Evolutionary conservation across 2,113 vertebrate species (phyloP).

Genomic region (Loxodonta africana): DNA sequence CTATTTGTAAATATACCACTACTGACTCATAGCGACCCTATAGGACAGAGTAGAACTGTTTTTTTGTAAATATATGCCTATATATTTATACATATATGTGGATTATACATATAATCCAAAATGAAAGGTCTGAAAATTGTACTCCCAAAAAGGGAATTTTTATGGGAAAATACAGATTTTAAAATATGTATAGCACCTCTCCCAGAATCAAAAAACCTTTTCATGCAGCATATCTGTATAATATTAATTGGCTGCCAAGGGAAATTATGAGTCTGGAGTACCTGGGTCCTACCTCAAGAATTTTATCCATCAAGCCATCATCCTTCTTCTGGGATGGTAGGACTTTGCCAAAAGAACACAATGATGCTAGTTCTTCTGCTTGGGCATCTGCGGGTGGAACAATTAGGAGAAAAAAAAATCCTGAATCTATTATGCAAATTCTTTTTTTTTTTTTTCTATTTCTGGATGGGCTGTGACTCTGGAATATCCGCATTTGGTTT

Average conservation of each 20-base stretch:
- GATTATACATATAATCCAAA: not conserved
- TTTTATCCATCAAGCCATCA: not conserved
- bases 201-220: not conserved
- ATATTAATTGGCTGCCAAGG: not conserved
- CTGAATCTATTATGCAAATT: not conserved
- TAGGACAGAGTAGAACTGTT: no score
- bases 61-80: not conserved
- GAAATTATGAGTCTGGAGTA: not conserved
- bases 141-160: not conserved
- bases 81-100: not conserved
- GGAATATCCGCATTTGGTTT: not conserved
- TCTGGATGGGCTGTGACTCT: not conserved
- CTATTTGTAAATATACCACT: not conserved
- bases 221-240: not conserved
- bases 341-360: slow-evolving; percentile 4
- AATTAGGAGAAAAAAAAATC: slow-evolving; percentile 39
- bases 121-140: not conserved
- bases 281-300: not conserved
- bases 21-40: not conserved
- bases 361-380: not conserved
- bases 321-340: not conserved
- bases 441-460: not conserved
- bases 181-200: not conserved
- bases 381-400: not conserved
- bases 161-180: slow-evolving; percentile 17